Evolutionary conservation across 2,113 vertebrate genomes (phyloP), one percentile per base, ranked within the genome.

Genomic region (Scortum barcoo): DNA sequence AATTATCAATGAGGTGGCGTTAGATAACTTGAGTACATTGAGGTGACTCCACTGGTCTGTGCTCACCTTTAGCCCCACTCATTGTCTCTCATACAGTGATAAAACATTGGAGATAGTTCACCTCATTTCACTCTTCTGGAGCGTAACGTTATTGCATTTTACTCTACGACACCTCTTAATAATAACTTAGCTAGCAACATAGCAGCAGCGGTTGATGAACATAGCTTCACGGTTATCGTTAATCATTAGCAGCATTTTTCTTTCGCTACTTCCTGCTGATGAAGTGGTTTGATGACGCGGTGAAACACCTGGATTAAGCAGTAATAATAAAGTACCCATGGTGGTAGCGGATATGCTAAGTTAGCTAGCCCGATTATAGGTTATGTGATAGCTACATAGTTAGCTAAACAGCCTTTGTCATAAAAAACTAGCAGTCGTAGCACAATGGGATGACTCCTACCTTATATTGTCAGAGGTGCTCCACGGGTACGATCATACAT

Each of bases 381-480:
- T 36, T 36, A 46, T 76, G 20, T 7, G 38, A 26, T 7, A 40
- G 57, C 57, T 81, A 63, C 26, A 36, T 10, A 50, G 70, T 44
- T 68, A 61, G 65, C 58, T 81, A 19, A 14, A 26, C 12, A 19
- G 48, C 9, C 26, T 51, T 20, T 14, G 60, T 66, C 28, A 70
- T 53, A 26, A 7, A 12, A n/a, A 16, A 46, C 28, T n/a, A 53
- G 8, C 30, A 12, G 11, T 57, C 13, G 22, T 33, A 19, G 20
- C 63, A 48, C 1, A 36, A 24, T 20, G 10, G 10, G 1, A 40
- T 14, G 16, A 38, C 3, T 51, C 79, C 75, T 86, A 91, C 89
- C 91, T 90, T 48, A 76, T 10, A 24, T 0, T n/a, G 38, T 66
- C 74, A 28, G 17, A 72, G 2, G 48, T 7, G 24, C 56, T 80